phyloP scores from a whole-genome alignment of 1,140 invertebrate species.

The Dendrolimus punctatus region DNA sequence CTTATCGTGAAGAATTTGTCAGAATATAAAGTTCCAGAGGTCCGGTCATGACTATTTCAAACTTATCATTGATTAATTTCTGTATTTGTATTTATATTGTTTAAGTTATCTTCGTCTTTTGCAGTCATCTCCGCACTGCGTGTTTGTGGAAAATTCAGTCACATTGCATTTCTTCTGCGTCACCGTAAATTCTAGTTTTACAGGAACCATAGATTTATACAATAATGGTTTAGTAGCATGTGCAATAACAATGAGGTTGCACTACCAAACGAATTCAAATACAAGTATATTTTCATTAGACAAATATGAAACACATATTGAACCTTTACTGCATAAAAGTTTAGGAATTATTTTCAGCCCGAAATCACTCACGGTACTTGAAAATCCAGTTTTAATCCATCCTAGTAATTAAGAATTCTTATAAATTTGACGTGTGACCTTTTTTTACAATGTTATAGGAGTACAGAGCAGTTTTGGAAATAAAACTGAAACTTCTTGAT shows the following conservation, averaged over 20 bases:
- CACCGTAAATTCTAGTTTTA: constrained; percentile 42
- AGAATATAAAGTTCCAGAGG: constrained; percentile 55
- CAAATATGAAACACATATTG: constrained; percentile 54
- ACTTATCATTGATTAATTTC: constrained; percentile 1
- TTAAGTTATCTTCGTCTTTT: constrained; percentile 16
- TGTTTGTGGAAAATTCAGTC: constrained; percentile 58
- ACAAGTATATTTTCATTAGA: constrained; percentile 49
- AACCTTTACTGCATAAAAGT: constrained; percentile 52
- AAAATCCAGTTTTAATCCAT: not conserved
- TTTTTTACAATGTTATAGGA: constrained; percentile 34
- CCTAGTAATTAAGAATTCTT: not conserved
- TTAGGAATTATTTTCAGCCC: constrained; percentile 58
- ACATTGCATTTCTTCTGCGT: constrained; percentile 55
- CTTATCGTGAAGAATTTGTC: constrained; percentile 51
- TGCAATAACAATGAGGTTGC: constrained; percentile 45
- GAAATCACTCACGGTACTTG: constrained; percentile 42
- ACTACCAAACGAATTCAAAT: constrained; percentile 44
- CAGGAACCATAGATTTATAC: constrained; percentile 46
- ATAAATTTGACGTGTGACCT: not conserved
- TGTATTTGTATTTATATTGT: not conserved
- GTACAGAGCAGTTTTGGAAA: constrained; percentile 55
- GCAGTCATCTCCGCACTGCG: constrained; percentile 53
- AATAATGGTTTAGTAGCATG: constrained; percentile 59
- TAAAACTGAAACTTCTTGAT: constrained; percentile 47
- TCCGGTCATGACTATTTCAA: constrained; percentile 10